A percentile compares a stretch with the other conserved stretches of the same genome.
phyloP scores from a whole-genome alignment of 2,888 invertebrate genomes.

The Exephanes ischioxanthus region DNA sequence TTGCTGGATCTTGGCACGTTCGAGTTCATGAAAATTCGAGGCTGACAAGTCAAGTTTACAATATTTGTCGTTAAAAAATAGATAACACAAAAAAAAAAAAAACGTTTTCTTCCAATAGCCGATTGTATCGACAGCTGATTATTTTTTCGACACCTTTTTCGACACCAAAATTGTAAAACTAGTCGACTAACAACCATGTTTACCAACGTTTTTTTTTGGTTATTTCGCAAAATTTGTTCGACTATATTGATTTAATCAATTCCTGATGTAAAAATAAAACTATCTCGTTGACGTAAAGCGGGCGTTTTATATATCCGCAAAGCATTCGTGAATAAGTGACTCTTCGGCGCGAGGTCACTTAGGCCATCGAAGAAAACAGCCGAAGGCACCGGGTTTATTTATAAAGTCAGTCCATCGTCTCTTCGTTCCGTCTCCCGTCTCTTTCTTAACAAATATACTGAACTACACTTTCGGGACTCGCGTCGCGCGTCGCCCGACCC shows the following conservation, averaged over 20 bases:
- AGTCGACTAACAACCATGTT: too few relatives aligned
- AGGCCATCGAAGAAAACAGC: constrained; percentile 10
- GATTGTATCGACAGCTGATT: too few relatives aligned
- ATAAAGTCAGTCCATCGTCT: constrained; percentile 30
- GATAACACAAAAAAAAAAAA: not conserved
- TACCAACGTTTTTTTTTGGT: not conserved
- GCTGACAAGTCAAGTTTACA: constrained; percentile 1
- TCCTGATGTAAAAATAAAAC: not conserved
- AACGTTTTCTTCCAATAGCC: too few relatives aligned
- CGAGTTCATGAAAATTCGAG: constrained; percentile 9
- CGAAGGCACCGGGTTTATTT: constrained; percentile 26
- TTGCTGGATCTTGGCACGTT: constrained; percentile 24
- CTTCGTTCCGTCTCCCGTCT: constrained; percentile 13
- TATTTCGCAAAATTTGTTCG: not conserved
- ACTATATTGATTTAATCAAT: not conserved
- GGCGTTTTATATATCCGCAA: constrained; percentile 12
- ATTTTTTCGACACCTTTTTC: too few relatives aligned
- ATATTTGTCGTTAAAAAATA: not conserved
- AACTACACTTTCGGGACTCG: constrained; percentile 8
- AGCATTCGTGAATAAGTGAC: not conserved
- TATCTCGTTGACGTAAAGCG: not conserved
- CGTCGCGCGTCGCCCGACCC: constrained; percentile 11
- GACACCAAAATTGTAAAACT: too few relatives aligned
- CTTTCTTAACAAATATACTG: constrained; percentile 26
- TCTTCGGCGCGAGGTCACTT: constrained; percentile 9